Evolutionary conservation across 2,797 vertebrate species (phyloP), one percentile per base, ranked within the genome.

Genomic region (Pseudomugil gertrudae): DNA sequence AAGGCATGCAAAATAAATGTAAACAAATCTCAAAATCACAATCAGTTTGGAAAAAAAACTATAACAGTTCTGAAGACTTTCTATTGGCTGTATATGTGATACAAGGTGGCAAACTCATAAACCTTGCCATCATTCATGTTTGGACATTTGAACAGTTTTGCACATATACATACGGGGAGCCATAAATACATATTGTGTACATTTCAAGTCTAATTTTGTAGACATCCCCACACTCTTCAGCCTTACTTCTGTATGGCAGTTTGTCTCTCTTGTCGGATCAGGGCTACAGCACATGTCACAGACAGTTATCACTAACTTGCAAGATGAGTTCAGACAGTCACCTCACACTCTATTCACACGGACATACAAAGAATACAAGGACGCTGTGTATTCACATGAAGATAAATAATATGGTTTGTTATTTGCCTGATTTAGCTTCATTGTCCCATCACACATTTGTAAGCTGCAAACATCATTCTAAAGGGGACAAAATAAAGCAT

Each of bases 401-500:
- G 43, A 75, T 72, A 74, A 87, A 84, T 72, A 58, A 60, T 10
- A 21, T 11, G 36, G 48, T 45, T 63, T 19, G 36, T 68, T 80
- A 73, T 81, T 78, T 82, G 65, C 62, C 35, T 65, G 63, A 70
- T 71, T 74, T 54, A 53, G 57, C 55, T 58, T 70, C 65, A 62
- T 55, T 66, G 70, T 81, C 79, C 67, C 33, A 19, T 77, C 69
- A 69, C 83, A 79, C 50, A 74, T 69, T 52, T 66, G 17, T 57
- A 43, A 56, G 47, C 63, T 73, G 63, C 66, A 78, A 85, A 85
- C 78, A 82, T 74, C 75, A 75, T 80, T 83, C 57, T 15, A 1
- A 66, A 68, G 6, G 45, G 23, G 48, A 45, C 35, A 51, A 56
- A 72, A 80, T 66, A 80, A 83, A 76, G 29, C 1, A 21, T 30